Evolutionary conservation across 1,140 invertebrate species (phyloP), one percentile per base, ranked within the genome.

Genomic region (Heliconius himera): DNA sequence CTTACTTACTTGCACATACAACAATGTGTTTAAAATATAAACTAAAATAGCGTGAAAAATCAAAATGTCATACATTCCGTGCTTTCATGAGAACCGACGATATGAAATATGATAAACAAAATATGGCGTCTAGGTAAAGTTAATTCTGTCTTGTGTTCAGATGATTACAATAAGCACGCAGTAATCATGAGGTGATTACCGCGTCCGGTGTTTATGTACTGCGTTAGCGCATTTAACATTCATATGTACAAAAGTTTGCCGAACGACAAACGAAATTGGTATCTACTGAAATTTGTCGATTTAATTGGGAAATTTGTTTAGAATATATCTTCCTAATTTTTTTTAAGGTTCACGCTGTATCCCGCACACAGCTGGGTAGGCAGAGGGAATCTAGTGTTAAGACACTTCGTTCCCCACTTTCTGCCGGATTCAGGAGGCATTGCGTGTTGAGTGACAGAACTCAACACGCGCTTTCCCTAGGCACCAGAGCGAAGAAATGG

Each of bases 101-200:
- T 3, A 46, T 46, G 13, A 46, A 46, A 46, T 46, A 46, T 46
- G n/a, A 89, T 89, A 90, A 88, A 56, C n/a, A 29, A 90, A 88
- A 80, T 77, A 86, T 85, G 88, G 84, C 85, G 81, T 76, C 88
- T 85, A 84, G 85, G 90, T 89, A 91, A 92, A 91, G 85, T 87
- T 88, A 87, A 91, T 91, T 90, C 85, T 81, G 87, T 81, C 82
- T 81, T 84, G 84, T 86, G 80, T 77, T 81, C 80, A 84, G 81
- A 88, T 87, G 86, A 91, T 94, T 90, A 92, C 88, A 84, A 84
- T 86, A 91, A 92, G 87, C 85, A 92, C 85, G 81, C 84, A 81
- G 87, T 85, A 91, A 92, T 92, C 89, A 92, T 91, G 82, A 85
- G 86, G 91, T 90, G 85, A 92, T 92, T 92, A 92, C 88, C 73